Base-by-base conservation (phyloP, 2,888 invertebrate species). In the Plebejus anna region DNA sequence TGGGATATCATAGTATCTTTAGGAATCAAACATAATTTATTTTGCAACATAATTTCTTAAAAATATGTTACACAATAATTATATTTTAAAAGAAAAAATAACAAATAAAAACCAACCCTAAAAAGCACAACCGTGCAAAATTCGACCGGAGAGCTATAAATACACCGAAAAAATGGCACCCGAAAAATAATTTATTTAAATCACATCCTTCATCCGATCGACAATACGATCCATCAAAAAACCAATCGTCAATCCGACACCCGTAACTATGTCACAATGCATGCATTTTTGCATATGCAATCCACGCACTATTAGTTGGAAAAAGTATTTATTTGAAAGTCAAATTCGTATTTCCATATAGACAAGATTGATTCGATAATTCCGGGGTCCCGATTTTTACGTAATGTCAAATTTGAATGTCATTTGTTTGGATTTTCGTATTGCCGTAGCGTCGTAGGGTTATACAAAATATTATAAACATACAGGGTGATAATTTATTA, bases 331-430 rank as follows among this genome's bases (percentile, higher is more conserved):
- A 91, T 92, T 92, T 92, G 89, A 88, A 90, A 88, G 90, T 91
- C 90, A 91, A 91, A 92, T 92, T 86, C 87, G 84, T 79, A 92
- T 93, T 93, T 91, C 89, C 93, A 93, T 93, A 90, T 91, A 92
- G 88, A 93, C 89, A 89, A 90, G 88, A 90, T 89, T 88, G 87
- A 91, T 79, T 72, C 77, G 75, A 51, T 73, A 72, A 72, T 73
- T 78, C 75, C 77, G 76, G 77, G 61, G 70, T 16, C n/a, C 61
- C 36, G 28, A 22, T 42, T 77, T 77, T 70, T 42, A 32, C 32
- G 32, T 32, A 66, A 51, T 76, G 75, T 51, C 47, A 47, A 22
- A 72, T 72, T 72, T 72, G 72, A 72, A 72, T 42, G 16, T 66
- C 13, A 13, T 66, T 66, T 66, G 6, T 66, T 66, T 66, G 66